Conservation (phyloP, 2,888 invertebrate genomes). For the Netelia inedita region DNA sequence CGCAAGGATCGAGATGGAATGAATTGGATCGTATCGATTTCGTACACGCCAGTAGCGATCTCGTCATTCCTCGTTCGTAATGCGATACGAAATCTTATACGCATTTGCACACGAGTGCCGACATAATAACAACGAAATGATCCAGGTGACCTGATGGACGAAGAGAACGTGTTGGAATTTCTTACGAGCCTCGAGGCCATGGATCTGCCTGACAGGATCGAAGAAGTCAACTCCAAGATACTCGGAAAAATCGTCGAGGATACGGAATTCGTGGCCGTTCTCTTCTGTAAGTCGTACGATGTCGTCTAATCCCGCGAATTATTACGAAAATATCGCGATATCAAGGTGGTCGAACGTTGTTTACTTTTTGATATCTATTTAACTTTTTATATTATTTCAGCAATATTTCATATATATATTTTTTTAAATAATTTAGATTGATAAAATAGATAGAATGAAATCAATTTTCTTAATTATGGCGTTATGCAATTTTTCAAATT, state of each 20-base stretch:
- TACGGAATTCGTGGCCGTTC: slow-evolving; percentile 95
- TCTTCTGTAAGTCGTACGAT: slow-evolving; percentile 93
- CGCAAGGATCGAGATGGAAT: slow-evolving; percentile 17
- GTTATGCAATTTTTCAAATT: no score
- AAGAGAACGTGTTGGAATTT: slow-evolving; percentile 96
- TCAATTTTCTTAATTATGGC: no score
- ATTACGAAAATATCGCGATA: slow-evolving; percentile 1
- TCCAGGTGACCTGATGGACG: slow-evolving; percentile 97
- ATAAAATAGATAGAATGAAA: no score
- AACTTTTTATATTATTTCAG: no score
- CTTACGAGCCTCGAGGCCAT: slow-evolving; percentile 97
- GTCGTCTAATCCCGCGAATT: slow-evolving; percentile 9
- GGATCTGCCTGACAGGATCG: slow-evolving; percentile 97
- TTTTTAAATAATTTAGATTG: no score
- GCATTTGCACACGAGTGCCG: slow-evolving; percentile 4
- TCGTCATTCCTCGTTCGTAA: slow-evolving; percentile 39
- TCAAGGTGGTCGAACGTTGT: no score
- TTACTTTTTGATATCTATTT: no score
- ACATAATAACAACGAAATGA: slow-evolving; percentile 66
- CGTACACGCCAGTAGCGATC: slow-evolving; percentile 13
- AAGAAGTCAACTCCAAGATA: slow-evolving; percentile 97
- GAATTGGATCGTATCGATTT: slow-evolving; percentile 11
- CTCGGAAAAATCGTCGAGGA: slow-evolving; percentile 96
- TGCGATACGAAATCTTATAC: slow-evolving; percentile 16
- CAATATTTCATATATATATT: no score